Evolutionary conservation across 2,797 vertebrate genomes (phyloP), one percentile per base, ranked within the genome.

Genomic region (Tokudaia tokunoshimensis): DNA sequence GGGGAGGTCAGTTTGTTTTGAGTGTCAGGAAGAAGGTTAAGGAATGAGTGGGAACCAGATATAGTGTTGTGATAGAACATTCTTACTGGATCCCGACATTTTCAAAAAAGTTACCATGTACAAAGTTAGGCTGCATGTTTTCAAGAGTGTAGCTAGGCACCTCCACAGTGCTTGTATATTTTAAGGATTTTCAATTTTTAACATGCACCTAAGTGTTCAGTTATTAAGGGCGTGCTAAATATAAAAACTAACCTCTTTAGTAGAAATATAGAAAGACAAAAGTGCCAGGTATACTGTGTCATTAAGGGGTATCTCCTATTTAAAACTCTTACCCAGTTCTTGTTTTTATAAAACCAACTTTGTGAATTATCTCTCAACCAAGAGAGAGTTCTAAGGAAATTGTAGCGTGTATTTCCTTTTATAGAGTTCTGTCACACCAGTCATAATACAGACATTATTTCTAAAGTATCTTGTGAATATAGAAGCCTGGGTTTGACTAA

Each of bases 41-140:
- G 55, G 89, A 89, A 78, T 92, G 55, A 95, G n/a, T 88, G 87
- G 67, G 41, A 93, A 59, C 94, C 78, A 94, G 41, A 88, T 95
- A 41, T 79, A 82, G 47, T 72, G 6, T 82, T 12, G 13, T 78
- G 44, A 29, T 84, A 65, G 0, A 63, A 2, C 37, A 70, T 95
- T 95, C 29, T 91, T 95, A 82, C n/a, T 88, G 52, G 26, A 82
- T 31, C 24, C 29, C 70, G 0, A 95, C 59, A 14, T 52, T 92
- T 97, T 92, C 52, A 94, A 41, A 75, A 86, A 94, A 87, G 81
- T 88, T 94, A 63, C 24, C 63, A 74, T 89, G 70, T 65, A 61
- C 44, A 86, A 34, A 47, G 72, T 90, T 91, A 55, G 59, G 34
- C 26, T n/a, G 29, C 87, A 55, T 65, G 92, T 94, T 96, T 96